Evolutionary conservation across 2,113 vertebrate species (phyloP), one percentile per base, ranked within the genome.

Genomic region (Caretta caretta): DNA sequence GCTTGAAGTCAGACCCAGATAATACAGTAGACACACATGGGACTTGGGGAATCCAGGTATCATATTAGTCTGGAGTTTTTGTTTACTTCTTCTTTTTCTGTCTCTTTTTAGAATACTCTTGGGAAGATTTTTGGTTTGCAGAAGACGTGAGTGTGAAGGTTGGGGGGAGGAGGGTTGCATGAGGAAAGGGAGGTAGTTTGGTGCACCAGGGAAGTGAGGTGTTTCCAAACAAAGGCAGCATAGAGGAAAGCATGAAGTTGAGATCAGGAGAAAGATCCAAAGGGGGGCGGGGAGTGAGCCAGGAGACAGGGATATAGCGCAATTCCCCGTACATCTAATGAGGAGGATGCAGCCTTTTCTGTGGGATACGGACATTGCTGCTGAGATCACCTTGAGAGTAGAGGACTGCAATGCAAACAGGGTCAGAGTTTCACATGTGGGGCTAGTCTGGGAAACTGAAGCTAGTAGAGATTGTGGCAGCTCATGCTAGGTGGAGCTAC

Each of bases 331-430:
- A 25, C 5, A 35, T 12, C 38, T 46, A 75, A 38, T 81, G 42
- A 35, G 12, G 65, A 8, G 6, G 13, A 5, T 10, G 38, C 8
- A 1, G 29, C 35, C 31, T 69, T 75, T 1, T 0, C 10, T 59
- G 24, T 20, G 19, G 0, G 0, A 12, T n/a, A 31, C 24, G 35
- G 27, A 13, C 16, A 49, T 3, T 9, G 19, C 0, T 1, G 3
- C 1, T 16, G 51, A 49, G 10, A 59, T 1, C 25, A 7, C 29
- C 22, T n/a, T 3, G 22, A 22, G 62, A 65, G 62, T 35, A 65
- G 62, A 65, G 7, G 35, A 11, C 35, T 69, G 35, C 35, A 69
- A 19, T 69, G 35, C 31, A 20, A 69, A 69, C 35, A 4, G 31
- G 29, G 59, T 29, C 29, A 13, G 29, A 62, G 11, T 62, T 62